These are phyloP conservation scores for Mactromeris polynyma DNA, from an alignment of 2,888 invertebrate species.

Conservation along the genomic window DNA sequence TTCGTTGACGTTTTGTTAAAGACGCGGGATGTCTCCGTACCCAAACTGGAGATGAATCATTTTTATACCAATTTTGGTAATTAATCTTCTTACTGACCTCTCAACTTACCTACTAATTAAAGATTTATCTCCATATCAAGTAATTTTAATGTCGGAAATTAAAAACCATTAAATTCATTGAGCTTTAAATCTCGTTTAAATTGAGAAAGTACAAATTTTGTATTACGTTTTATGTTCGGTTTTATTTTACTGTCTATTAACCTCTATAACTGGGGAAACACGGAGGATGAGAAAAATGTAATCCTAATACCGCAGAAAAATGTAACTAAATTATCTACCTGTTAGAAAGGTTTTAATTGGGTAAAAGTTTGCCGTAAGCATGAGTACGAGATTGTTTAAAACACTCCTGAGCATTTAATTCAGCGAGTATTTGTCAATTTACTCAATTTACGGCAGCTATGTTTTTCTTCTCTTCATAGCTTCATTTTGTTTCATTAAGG, in stretches of 20 bases:
- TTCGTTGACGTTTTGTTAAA: slow-evolving; percentile 44
- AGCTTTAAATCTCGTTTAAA: slow-evolving; percentile 5
- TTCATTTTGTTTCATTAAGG: neutral
- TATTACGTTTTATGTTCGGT: neutral
- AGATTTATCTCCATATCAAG: slow-evolving; percentile 48
- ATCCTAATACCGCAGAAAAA: neutral
- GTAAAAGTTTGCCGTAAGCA: neutral
- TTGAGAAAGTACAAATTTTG: neutral
- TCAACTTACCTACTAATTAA: slow-evolving; percentile 50
- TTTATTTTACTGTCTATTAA: slow-evolving; percentile 10
- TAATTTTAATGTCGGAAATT: slow-evolving; percentile 33
- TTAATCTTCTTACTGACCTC: slow-evolving; percentile 40
- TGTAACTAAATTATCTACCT: neutral
- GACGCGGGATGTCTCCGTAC: slow-evolving; percentile 35
- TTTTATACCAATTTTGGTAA: slow-evolving; percentile 49
- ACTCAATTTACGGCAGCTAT: neutral
- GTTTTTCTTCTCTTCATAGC: neutral
- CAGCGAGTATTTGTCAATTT: neutral
- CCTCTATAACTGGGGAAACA: neutral
- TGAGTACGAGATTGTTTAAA: neutral
- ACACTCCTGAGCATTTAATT: neutral
- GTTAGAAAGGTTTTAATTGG: neutral
- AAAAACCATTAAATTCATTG: slow-evolving; percentile 1
- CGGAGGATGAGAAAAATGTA: neutral
- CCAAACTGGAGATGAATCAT: slow-evolving; percentile 35